Percentiles rank a stretch among this genome's conserved stretches.
phyloP scores from a whole-genome alignment of 2,797 vertebrate genomes.

The Cyclopterus lumpus region DNA sequence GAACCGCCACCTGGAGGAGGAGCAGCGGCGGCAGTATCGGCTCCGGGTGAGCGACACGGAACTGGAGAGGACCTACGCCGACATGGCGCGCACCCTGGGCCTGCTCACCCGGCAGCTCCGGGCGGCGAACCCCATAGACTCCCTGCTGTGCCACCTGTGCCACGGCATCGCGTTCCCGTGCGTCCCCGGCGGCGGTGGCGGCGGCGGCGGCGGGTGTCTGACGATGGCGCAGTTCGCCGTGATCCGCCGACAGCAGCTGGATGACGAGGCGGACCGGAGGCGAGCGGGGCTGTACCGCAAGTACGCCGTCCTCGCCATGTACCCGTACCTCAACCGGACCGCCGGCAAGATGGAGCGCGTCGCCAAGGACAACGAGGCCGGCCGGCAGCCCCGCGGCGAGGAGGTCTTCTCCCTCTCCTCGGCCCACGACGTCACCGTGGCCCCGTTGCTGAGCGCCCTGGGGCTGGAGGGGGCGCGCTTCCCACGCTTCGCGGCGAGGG shows the following conservation, averaged over 20 bases:
- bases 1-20: conserved; percentile 92
- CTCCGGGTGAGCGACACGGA: conserved; percentile 86
- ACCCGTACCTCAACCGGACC: conserved; percentile 94
- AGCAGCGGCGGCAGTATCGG: conserved; percentile 93
- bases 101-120: conserved; percentile 89
- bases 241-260: conserved; percentile 92
- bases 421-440: conserved; percentile 95
- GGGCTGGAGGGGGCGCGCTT: conserved; percentile 91
- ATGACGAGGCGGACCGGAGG: conserved; percentile 91
- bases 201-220: conserved; percentile 79
- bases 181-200: conserved; percentile 71
- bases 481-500: conserved; percentile 93
- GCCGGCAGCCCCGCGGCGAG: conserved; percentile 75
- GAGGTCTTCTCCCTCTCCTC: conserved; percentile 91
- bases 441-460: conserved; percentile 93
- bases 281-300: conserved; percentile 88
- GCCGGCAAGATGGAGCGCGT: conserved; percentile 86
- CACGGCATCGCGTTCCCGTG: conserved; percentile 94
- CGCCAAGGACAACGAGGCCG: conserved; percentile 60
- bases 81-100: conserved; percentile 91
- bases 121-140: conserved; percentile 94
- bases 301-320: conserved; percentile 90
- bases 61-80: conserved; percentile 89
- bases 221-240: conserved; percentile 90
- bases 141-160: conserved; percentile 94